These are phyloP conservation scores for Recurvirostra avosetta DNA, from an alignment of 2,113 vertebrate species.

Conservation along the genomic window DNA sequence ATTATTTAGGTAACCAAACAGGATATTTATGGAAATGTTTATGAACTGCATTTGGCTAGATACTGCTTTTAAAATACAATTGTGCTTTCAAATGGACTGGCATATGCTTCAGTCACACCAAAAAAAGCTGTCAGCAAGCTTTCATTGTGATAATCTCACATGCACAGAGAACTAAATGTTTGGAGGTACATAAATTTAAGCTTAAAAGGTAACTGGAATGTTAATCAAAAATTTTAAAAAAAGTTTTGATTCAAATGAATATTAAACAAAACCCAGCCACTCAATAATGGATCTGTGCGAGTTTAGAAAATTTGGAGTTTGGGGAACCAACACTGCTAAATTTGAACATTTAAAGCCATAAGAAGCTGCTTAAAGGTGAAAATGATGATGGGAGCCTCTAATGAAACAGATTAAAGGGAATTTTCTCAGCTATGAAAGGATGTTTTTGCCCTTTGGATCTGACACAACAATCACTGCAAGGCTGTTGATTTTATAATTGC, in stretches of 20 bases:
- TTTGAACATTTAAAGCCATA: neutral
- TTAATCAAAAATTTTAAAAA: neutral
- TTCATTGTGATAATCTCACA: neutral
- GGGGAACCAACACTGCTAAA: neutral
- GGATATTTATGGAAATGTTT: neutral
- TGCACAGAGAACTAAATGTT: neutral
- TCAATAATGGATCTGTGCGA: neutral
- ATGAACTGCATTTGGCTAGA: neutral
- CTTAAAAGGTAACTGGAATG: neutral
- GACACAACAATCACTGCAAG: neutral
- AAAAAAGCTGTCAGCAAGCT: neutral
- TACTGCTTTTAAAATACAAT: neutral
- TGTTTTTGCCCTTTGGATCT: neutral
- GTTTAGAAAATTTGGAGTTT: neutral
- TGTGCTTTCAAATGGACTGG: neutral
- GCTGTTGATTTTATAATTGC: neutral
- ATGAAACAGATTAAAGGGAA: neutral
- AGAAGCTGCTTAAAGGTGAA: neutral
- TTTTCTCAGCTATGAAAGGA: neutral
- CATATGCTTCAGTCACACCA: neutral
- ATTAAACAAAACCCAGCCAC: neutral
- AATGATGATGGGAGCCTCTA: neutral
- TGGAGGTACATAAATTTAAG: neutral
- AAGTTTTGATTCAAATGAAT: neutral
- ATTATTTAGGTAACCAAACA: neutral